A percentile compares a stretch with the other conserved stretches of the same genome.
Conservation (phyloP, 2,797 vertebrate species). For the Sebastes hubbsi region DNA sequence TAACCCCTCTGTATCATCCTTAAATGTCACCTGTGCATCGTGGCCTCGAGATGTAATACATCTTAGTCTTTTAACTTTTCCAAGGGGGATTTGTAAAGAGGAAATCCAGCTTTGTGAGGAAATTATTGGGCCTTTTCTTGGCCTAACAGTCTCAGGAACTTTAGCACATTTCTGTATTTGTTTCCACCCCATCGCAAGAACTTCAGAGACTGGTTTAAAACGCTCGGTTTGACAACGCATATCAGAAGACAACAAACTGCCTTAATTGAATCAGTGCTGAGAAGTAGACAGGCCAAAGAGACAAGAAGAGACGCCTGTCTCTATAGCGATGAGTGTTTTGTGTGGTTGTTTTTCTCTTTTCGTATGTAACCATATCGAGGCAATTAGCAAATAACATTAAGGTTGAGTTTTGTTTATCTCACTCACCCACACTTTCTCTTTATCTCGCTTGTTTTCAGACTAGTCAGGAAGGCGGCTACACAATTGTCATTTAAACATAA, state of each 20-base stretch:
- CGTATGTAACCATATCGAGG: neutral
- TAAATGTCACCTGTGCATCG: slow-evolving; percentile 12
- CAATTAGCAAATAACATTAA: neutral
- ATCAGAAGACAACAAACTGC: neutral
- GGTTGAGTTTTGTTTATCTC: slow-evolving; percentile 17
- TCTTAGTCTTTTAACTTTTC: neutral
- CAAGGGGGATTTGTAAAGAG: neutral
- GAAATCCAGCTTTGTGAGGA: neutral
- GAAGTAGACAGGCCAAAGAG: neutral
- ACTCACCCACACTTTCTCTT: neutral
- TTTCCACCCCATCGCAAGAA: neutral
- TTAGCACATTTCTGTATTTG: neutral
- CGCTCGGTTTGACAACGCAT: neutral
- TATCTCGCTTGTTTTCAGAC: slow-evolving; percentile 1
- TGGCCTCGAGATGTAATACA: neutral
- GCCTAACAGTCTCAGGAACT: neutral
- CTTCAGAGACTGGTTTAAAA: neutral
- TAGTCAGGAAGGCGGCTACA: neutral
- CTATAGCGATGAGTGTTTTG: neutral
- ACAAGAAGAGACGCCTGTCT: neutral
- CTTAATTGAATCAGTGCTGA: neutral
- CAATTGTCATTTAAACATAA: neutral
- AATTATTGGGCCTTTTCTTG: neutral
- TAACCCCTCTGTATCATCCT: neutral
- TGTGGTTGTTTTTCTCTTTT: neutral